Base-by-base conservation (phyloP, 2,797 vertebrate genomes). In the Pseudopleuronectes americanus region DNA sequence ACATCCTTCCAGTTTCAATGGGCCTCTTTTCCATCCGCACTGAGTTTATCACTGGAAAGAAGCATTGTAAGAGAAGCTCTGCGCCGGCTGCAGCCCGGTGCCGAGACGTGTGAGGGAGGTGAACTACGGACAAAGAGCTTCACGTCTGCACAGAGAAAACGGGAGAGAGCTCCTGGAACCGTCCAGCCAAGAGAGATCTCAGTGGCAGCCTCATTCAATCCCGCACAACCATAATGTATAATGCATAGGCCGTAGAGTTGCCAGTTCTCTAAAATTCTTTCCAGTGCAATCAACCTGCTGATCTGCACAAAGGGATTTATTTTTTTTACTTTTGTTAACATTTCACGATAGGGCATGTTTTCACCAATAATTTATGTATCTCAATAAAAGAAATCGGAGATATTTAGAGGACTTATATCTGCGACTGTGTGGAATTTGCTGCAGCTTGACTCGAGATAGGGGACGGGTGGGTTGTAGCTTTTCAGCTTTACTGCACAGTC, bases 41-140 rank as follows among this genome's bases (percentile, higher is more conserved):
- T 2, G 16, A 74, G 60, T 74, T 74, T 84, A 80, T 82, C 76
- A 54, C 68, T 54, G 65, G 21, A 72, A 64, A 64, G 63, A 80
- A 77, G 61, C 65, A 43, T 60, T n/a, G 33, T 47, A 70, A 76
- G 79, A 78, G 75, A 79, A 66, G 68, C 77, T 57, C 43, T 0
- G 3, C 62, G 57, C 13, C 71, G 76, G 78, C 60, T 79, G 36
- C 19, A 59, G 67, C 65, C 43, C 43, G 7, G 43, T 45, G 71
- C 64, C 45, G 70, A 84, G 75, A 77, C 36, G 61, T 51, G 47
- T 38, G 51, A 71, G 48, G 52, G 59, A 71, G 61, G 48, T 56
- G 64, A 71, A 64, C 68, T 8, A 24, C 48, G 74, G 74, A 76
- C 71, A 76, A 68, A 76, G 60, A 79, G 66, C 60, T 67, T 75